Base-by-base conservation (phyloP, 2,888 invertebrate genomes). In the Alloplasta piceator region DNA sequence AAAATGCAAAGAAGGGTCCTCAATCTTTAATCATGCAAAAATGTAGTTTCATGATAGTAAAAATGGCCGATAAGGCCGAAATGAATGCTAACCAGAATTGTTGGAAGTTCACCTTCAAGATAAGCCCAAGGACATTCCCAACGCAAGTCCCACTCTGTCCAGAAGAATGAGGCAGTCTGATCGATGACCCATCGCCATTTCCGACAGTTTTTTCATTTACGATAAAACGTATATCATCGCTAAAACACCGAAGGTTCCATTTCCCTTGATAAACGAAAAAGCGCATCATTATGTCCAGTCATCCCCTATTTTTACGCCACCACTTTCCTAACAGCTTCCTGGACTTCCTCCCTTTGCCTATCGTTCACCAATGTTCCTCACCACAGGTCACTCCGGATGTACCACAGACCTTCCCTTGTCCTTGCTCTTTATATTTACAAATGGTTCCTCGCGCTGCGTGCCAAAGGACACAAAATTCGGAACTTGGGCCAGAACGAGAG, bases 321-420 rank as follows among this genome's bases (percentile, higher is more conserved):
- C 43, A 43, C 10, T 43, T 43, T 10, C 43, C 26, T 26, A 26
- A 26, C 26, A 26, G 26, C 26, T 26, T 16, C 10, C 39, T 12
- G n/a, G n/a, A n/a, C 56, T 56, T 16, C 48, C 56, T 66, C 39
- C 16, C 6, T 14, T 14, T n/a, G n/a, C n/a, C 12, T 16, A 39
- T 48, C 46, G 41, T 66, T 55, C 48, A 16, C 48, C 26, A 56
- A 58, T n/a, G 48, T 41, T 73, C 36, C 43, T 55, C 36, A 41
- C 46, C 12, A 38, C 64, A 60, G 60, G 50, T 7, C 0, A 43
- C 43, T 10, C 7, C 43, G 3, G 3, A 26, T 26, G 26, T 26
- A n/a, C n/a, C n/a, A n/a, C n/a, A n/a, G n/a, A n/a, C n/a, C n/a
- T 26, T 26, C 26, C n/a, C n/a, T n/a, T 26, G 1, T 26, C 26